Base-by-base conservation (phyloP, 2,888 invertebrate genomes). In the Mesorhabditis spiculigera region DNA sequence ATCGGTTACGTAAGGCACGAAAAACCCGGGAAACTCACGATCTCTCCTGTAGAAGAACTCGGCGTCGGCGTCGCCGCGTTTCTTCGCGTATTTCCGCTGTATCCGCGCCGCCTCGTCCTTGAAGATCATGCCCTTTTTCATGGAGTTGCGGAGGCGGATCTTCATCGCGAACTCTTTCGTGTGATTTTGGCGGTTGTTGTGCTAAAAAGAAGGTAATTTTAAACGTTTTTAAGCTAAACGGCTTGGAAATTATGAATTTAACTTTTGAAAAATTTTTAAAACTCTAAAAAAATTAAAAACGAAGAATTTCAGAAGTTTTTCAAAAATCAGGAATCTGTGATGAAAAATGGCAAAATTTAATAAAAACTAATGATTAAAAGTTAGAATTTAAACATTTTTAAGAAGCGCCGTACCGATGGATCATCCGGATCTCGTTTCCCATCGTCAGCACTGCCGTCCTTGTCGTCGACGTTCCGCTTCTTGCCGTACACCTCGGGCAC, bases 401-500 rank as follows among this genome's bases (percentile, higher is more conserved):
- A 50, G 8, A 1, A 13, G 8, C n/a, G 8, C 50, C 1, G 10
- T 50, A 50, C 58, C 58, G 58, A 50, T 50, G 10, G 10, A 50
- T 50, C n/a, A 10, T 50, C 58, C 58, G 58, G n/a, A 13, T 50
- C 10, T 1, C 58, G 58, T 10, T 50, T 50, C 58, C 58, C n/a
- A 3, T 50, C 8, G 3, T 50, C 10, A 10, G 58, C 58, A 50
- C 10, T 50, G 58, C 10, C n/a, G 58, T 50, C 58, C n/a, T 50
- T 50, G n/a, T 50, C 58, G 58, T 50, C 58, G 8, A 50, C 28
- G 28, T 28, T 28, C 28, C 28, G 28, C 28, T 28, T 28, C n/a
- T 50, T 71, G 62, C 81, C 82, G 4, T 81, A 68, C 70, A 84
- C 84, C 63, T 74, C 75, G 6, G 84, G 84, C 45, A 84, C 82